Evolutionary conservation across 2,113 vertebrate genomes (phyloP).

Genomic region (Chinchilla lanigera): DNA sequence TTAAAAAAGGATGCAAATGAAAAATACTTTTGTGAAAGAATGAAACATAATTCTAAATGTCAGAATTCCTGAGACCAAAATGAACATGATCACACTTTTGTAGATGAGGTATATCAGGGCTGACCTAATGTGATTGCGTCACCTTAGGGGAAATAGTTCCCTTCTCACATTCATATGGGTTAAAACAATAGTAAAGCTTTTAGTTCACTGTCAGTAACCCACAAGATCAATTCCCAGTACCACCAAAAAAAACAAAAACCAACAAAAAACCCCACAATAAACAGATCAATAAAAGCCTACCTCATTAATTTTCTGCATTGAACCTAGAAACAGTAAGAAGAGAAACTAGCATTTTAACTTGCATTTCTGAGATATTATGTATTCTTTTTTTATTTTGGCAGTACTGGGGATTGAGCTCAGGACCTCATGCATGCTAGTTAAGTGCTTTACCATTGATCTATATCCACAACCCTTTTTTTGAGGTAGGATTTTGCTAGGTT

Average conservation of each 20-base stretch:
- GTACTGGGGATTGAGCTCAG: background rate
- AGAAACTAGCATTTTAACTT: background rate
- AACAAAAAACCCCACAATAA: background rate
- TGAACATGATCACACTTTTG: background rate
- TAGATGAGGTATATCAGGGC: background rate
- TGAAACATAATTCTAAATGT: background rate
- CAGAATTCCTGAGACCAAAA: background rate
- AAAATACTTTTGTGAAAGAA: constrained; percentile 15
- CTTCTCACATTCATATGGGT: background rate
- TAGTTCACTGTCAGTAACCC: background rate
- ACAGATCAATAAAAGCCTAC: background rate
- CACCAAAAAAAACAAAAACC: too few species aligned
- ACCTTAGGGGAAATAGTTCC: background rate
- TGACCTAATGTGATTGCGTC: background rate
- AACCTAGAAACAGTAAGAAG: background rate
- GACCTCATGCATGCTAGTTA: background rate
- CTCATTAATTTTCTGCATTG: background rate
- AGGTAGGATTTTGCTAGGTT: background rate
- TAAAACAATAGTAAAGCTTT: constrained; percentile 1
- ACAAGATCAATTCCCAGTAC: background rate
- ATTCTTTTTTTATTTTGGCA: background rate
- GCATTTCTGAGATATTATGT: background rate
- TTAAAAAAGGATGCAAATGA: background rate
- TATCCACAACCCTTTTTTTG: background rate
- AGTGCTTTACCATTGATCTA: background rate